Evolutionary conservation across 2,888 invertebrate species (phyloP), one percentile per base, ranked within the genome.

Genomic region (Torymus auratus): DNA sequence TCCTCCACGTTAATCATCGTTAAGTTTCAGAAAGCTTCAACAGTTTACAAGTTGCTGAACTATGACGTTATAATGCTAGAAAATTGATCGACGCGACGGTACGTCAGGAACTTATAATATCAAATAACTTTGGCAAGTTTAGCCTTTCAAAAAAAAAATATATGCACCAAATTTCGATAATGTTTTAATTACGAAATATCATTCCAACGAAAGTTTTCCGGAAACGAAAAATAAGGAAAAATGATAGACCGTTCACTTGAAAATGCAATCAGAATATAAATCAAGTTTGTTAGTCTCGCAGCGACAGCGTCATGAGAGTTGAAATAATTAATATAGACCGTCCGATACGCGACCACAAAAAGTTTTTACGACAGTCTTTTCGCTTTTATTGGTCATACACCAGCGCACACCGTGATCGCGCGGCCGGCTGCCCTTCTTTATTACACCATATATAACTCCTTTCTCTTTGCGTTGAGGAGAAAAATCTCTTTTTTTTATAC

Each of bases 1-100:
- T 41, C 41, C 7, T 11, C 15, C 17, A 56, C 28, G 13, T 70
- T 15, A 70, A 41, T 69, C 23, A 69, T 11, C 17, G 60, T 60
- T 12, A 69, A 71, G 60, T 50, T 71, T 50, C 50, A 50, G 7
- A 50, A 71, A 60, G 60, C 17, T 71, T 60, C 55, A 60, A 55
- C 70, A 50, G 20, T 67, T 67, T 67, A 10, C 50, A 60, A 71
- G 70, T 71, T 60, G 11, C 50, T 71, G 10, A 71, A 71, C 70
- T 71, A 60, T 60, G 60, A 50, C 50, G 17, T 58, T 58, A 58
- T 50, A 60, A 41, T 58, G 2, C 41, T 50, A 17, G 58, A 70
- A 70, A 58, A 70, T 58, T 70, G 15, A 28, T 12, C 15, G 13
- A 70, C 28, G 41, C 56, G 15, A 41, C 17, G 41, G 28, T 12